Conservation (phyloP, 2,797 vertebrate genomes). For the Enteromius unitaeniatus region DNA sequence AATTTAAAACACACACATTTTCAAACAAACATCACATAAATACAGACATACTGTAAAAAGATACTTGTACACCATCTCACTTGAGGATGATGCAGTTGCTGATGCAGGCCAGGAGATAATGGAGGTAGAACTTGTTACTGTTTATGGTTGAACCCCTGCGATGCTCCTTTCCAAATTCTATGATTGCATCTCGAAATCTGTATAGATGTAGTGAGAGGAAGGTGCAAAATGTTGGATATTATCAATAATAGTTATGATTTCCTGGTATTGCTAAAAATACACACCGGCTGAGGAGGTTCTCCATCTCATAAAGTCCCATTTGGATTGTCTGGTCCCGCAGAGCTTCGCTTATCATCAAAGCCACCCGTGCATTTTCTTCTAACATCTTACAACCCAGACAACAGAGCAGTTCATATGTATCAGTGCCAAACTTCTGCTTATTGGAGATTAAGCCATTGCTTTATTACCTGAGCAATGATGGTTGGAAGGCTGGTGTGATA, state of each 20-base stretch:
- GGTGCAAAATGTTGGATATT: not conserved
- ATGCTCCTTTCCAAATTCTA: constrained; percentile 85
- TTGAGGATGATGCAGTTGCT: constrained; percentile 93
- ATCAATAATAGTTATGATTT: not conserved
- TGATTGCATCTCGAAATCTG: constrained; percentile 89
- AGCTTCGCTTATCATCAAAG: constrained; percentile 83
- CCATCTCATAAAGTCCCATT: constrained; percentile 91
- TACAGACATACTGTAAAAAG: constrained; percentile 58
- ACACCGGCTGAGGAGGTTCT: constrained; percentile 88
- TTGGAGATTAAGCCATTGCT: not conserved
- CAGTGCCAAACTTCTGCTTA: not conserved
- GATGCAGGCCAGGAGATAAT: constrained; percentile 89
- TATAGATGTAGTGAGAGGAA: not conserved
- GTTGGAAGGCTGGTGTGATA: constrained; percentile 91
- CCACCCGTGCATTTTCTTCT: constrained; percentile 90
- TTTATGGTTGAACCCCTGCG: constrained; percentile 73
- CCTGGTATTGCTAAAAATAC: not conserved
- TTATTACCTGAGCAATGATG: constrained; percentile 89
- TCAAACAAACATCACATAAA: constrained; percentile 43
- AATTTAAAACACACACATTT: not conserved
- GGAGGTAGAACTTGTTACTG: constrained; percentile 83
- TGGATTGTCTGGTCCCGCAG: constrained; percentile 85
- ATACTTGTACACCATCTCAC: constrained; percentile 75
- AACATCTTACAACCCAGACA: constrained; percentile 83
- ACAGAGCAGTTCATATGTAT: not conserved